These are phyloP conservation scores for Myotis lucifugus DNA, from an alignment of 2,113 vertebrate genomes.

Conservation along the genomic window DNA sequence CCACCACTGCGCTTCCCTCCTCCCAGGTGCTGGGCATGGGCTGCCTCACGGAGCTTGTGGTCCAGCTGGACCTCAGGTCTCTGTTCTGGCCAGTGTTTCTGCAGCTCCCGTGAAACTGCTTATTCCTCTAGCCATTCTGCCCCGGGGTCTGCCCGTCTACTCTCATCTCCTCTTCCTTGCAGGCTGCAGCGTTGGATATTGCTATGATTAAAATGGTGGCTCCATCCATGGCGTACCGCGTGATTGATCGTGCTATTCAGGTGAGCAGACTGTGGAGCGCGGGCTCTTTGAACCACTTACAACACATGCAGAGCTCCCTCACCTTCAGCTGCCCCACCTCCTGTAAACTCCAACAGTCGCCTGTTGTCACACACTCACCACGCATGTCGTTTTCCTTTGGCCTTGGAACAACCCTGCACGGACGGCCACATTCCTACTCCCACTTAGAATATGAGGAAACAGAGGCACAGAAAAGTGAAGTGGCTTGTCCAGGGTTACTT, in stretches of 20 bases:
- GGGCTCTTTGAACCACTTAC: background rate
- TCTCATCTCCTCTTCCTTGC: background rate
- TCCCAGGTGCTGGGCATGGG: too few species aligned
- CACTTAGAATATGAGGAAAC: background rate
- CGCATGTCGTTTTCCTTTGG: background rate
- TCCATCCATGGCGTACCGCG: conserved; percentile 69
- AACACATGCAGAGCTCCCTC: background rate
- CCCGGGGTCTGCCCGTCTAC: background rate
- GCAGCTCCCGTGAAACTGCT: background rate
- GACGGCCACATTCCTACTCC: background rate
- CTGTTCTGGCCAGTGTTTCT: background rate
- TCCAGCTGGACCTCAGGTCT: background rate
- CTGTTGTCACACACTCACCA: background rate
- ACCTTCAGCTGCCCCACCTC: background rate
- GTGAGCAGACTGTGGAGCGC: conserved; percentile 50
- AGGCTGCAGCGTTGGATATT: conserved; percentile 82
- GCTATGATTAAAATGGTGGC: conserved; percentile 80
- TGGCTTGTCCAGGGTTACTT: background rate
- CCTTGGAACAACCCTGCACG: background rate
- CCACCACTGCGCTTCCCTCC: background rate
- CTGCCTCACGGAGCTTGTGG: background rate
- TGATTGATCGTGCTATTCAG: conserved; percentile 78
- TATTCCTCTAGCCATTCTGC: background rate
- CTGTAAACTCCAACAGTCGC: too few species aligned
- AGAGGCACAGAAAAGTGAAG: background rate